phyloP scores from a whole-genome alignment of 2,888 invertebrate species.

The Meiosimyza decipiens region DNA sequence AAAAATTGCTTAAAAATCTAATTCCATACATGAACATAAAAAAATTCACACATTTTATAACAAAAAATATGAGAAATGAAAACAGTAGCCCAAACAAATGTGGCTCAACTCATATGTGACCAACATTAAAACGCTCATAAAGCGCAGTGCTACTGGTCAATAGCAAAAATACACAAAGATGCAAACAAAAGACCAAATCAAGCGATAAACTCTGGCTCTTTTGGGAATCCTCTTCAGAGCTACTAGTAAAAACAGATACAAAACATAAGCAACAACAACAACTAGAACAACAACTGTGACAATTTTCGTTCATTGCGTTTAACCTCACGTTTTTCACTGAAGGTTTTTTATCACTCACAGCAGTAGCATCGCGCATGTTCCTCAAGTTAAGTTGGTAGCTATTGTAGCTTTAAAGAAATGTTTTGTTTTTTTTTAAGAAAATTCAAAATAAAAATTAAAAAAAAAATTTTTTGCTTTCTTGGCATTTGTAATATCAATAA shows the following conservation, averaged over 20 bases:
- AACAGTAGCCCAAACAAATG: background rate
- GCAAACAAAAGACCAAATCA: background rate
- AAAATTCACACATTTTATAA: background rate
- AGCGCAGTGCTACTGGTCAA: constrained; percentile 31
- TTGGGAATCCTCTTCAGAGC: background rate
- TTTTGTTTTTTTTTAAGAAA: constrained; percentile 1
- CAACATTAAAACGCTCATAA: constrained; percentile 28
- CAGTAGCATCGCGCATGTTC: background rate
- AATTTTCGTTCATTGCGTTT: constrained; percentile 33
- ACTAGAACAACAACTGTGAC: constrained; percentile 33
- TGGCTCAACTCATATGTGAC: constrained; percentile 17
- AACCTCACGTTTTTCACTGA: constrained; percentile 35
- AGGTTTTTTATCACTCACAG: constrained; percentile 25
- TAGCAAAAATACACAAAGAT: background rate
- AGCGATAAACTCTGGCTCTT: constrained; percentile 2
- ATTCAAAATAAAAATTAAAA: background rate
- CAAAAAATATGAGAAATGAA: background rate
- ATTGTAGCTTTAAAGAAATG: background rate
- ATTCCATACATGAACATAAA: no score
- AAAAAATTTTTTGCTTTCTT: background rate
- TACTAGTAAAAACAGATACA: background rate
- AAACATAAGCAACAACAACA: constrained; percentile 4
- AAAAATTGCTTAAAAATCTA: no score
- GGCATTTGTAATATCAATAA: constrained; percentile 23
- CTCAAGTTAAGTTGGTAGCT: background rate